phyloP scores from a whole-genome alignment of 1,140 invertebrate species.

The Steinernema feltiae region DNA sequence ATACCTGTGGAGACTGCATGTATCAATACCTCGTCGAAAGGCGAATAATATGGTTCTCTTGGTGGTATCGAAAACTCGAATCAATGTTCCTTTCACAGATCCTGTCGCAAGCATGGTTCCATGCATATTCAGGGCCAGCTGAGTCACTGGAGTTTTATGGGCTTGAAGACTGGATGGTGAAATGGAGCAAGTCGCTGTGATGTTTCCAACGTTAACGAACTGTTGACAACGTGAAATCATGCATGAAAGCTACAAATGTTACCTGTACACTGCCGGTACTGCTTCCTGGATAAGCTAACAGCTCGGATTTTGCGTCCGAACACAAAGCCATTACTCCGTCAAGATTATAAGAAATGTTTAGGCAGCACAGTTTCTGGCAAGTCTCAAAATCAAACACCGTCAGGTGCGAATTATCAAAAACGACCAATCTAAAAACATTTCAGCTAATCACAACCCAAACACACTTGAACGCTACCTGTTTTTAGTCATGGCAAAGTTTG shows the following conservation, averaged over 20 bases:
- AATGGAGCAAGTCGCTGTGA: neutral
- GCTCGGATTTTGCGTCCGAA: neutral
- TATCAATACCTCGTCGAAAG: neutral
- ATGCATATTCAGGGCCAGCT: neutral
- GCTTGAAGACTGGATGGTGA: neutral
- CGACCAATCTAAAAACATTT: neutral
- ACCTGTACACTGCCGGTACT: neutral
- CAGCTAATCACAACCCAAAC: no score
- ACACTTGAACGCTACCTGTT: neutral
- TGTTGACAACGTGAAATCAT: neutral
- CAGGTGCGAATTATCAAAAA: neutral
- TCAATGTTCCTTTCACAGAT: neutral
- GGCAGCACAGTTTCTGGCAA: neutral
- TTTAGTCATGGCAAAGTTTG: constrained; percentile 3
- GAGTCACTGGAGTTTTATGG: neutral
- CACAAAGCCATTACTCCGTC: neutral
- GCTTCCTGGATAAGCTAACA: neutral
- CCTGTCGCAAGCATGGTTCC: neutral
- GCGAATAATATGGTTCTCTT: neutral
- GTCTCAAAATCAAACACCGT: constrained; percentile 1
- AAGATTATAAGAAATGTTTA: neutral
- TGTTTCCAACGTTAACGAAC: neutral
- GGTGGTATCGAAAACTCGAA: neutral
- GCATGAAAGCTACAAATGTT: neutral
- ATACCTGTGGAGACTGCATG: neutral